Evolutionary conservation across 2,797 vertebrate species (phyloP), one percentile per base, ranked within the genome.

Genomic region (Neopelma chrysocephalum): DNA sequence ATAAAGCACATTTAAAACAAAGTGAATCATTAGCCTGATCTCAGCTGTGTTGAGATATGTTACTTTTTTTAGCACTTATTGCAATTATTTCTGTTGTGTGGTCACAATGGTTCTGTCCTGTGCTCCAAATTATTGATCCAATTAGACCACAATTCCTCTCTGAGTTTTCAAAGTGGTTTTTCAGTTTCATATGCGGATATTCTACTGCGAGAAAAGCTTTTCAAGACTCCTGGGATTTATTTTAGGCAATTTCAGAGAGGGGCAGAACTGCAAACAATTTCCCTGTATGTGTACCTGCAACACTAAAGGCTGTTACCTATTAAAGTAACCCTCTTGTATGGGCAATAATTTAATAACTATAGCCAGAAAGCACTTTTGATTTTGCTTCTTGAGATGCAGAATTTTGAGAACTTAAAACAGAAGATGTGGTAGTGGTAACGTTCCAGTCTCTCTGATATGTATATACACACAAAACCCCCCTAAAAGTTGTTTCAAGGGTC

Each of bases 71-170:
- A 94, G 93, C 84, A 96, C 48, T 36, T 12, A 95, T 86, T 96
- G 89, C 85, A 95, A 94, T 93, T 83, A 96, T 95, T 97, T 89
- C 94, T 96, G 92, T 94, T 96, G 82, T 97, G 91, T 90, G 92
- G 92, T 88, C 96, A 94, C 85, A 94, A 94, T 93, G 84, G 54
- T 80, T 91, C 64, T 31, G 79, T 81, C 54, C 76, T 88, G 40
- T 91, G 72, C 75, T 95, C 83, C 94, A 96, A 92, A 94, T 96
- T 95, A 97, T 97, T 94, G 93, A 97, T 95, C 84, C 84, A 93
- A 62, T 90, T 96, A 94, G 96, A 90, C 85, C 78, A 79, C 62
- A 91, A 65, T 72, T 95, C 94, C 92, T 90, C 76, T 94, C 78
- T 7, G 48, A 89, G 87, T 94, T 96, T 95, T 96, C 76, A 94